Evolutionary conservation across 1,140 invertebrate genomes (phyloP), one percentile per base, ranked within the genome.

Genomic region (Hydropsyche tenuis): DNA sequence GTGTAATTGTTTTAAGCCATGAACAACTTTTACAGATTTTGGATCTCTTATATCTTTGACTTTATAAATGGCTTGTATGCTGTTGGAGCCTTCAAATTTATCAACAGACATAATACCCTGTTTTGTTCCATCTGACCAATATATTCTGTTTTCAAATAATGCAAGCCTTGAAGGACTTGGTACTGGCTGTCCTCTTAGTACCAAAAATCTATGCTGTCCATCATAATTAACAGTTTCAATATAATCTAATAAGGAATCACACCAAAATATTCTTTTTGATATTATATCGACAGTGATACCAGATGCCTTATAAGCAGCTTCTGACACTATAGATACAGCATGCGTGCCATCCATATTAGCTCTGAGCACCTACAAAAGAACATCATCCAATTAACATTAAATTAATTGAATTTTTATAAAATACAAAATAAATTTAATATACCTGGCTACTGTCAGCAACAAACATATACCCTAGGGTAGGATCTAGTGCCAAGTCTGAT

Each of bases 201-300:
- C 90, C 79, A 94, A 87, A 48, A 92, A 90, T 43, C 94, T 86
- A 73, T 92, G 88, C 16, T 89, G 87, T 0, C 97, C 98, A 73
- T 97, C 90, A 80, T 99, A 99, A 81, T 98, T 94, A 0, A 97
- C 94, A 0, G 96, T 97, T 81, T 99, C 97, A 75, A 99, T 99
- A 81, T 98, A 99, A 84, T 99, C 97, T 43, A 99, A 83, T 5
- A 98, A 86, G 0, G 94, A 94, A 82, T 99, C 97, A 79, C 96
- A 98, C 94, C 97, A 99, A 83, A 96, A 98, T 7, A 99, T 89
- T 43, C 96, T 86, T 80, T 93, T 91, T 0, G 92, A 91, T 5
- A 97, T 93, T 5, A 95, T 92, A 82, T 96, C 95, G 0, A 94
- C 90, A 0, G 94, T 89, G 0, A 97, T 88, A 45, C 93, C 96